Base-by-base conservation (phyloP, 2,113 vertebrate genomes). In the Neomonachus schauinslandi region DNA sequence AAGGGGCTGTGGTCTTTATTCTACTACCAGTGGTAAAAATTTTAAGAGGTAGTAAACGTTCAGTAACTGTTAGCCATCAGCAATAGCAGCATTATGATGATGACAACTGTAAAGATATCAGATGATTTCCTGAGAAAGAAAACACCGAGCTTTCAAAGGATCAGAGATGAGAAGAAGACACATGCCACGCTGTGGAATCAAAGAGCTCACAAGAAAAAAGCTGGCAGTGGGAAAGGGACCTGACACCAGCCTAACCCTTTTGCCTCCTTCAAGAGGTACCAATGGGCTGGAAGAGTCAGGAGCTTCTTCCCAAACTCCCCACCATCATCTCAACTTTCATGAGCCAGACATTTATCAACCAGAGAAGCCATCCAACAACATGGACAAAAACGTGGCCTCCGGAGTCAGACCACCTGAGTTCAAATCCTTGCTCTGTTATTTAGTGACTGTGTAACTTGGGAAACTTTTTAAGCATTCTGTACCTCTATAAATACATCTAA, bases 101-200 rank as follows among this genome's bases (percentile, higher is more conserved):
- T 53, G 31, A 57, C 12, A 10, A 51, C 33, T 85, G 16, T 42
- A 74, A 95, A 22, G 24, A 33, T 63, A 92, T 4, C 24, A 55
- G 18, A 88, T 76, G 84, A 88, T 55, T 59, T 85, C 93, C 63
- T 61, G n/a, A 72, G n/a, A 79, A 91, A 88, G 31, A 79, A 91
- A 87, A 67, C 26, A 26, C 1, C 59, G 15, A 84, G 12, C 21
- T 63, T 85, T 79, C 7, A 36, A 59, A 79, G 18, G 2, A 36
- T 59, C 24, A 59, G 53, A 46, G 13, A 39, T 4, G 11, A 55
- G 15, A 53, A 16, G n/a, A 69, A 57, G 22, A 59, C 13, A 74
- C 1, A 31, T 26, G 22, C 36, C 26, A 15, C 2, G 7, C 1
- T 16, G 5, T 36, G 28, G 21, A 76, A 13, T n/a, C 46, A 26